These are phyloP conservation scores for Mastigias papua DNA, from an alignment of 30 jellyfish, hydroid and myxozoan genomes.

Conservation along the genomic window DNA sequence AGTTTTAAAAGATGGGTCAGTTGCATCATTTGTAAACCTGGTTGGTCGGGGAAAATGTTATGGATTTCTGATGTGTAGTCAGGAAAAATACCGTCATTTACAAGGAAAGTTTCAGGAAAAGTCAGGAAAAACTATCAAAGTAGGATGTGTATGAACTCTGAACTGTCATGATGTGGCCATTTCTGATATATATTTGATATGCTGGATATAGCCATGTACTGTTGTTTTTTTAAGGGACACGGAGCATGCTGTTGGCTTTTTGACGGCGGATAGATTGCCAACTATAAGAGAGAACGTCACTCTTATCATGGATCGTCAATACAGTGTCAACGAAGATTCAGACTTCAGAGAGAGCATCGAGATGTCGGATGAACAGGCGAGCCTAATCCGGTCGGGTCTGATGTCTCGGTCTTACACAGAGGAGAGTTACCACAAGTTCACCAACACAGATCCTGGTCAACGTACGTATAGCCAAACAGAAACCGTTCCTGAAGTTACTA, in stretches of 20 bases:
- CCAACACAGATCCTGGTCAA: constrained; percentile 24
- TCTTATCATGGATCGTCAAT: constrained; percentile 4
- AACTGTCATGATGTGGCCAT: no score
- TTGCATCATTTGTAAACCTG: neutral
- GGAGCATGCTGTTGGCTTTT: constrained; percentile 2
- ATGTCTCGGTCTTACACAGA: constrained; percentile 64
- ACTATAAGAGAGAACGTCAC: constrained; percentile 21
- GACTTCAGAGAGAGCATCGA: constrained; percentile 28
- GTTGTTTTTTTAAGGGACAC: neutral
- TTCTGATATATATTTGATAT: no score
- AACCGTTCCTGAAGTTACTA: neutral
- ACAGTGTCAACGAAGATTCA: constrained; percentile 5
- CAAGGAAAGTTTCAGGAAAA: neutral
- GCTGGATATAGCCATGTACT: no score
- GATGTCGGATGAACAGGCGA: constrained; percentile 62
- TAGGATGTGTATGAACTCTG: neutral
- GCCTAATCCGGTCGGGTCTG: constrained; percentile 57
- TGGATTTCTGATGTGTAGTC: neutral
- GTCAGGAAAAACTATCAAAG: neutral
- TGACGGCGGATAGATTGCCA: neutral
- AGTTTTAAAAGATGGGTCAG: neutral
- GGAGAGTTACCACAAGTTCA: constrained; percentile 40
- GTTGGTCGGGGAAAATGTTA: neutral
- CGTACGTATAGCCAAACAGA: constrained; percentile 11
- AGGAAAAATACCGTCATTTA: neutral